Percentiles rank a stretch among this genome's conserved stretches.
These are phyloP conservation scores for Erpobdella octoculata DNA, from an alignment of 2,888 invertebrate species.

Conservation along the genomic window DNA sequence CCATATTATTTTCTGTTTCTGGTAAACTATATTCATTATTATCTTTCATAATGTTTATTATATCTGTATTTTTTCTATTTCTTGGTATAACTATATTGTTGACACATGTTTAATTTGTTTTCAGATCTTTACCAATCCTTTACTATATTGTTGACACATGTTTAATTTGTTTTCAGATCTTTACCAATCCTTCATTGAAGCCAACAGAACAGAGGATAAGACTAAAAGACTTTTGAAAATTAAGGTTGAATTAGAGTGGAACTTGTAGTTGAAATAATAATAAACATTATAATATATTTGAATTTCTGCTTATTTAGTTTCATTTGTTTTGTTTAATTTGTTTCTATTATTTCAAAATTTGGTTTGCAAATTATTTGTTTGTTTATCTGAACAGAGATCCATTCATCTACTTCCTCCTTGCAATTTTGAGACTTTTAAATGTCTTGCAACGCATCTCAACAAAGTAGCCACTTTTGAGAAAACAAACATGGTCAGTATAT, in stretches of 20 bases:
- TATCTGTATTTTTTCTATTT: too few relatives aligned
- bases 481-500: slow-evolving; percentile 63
- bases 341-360: neutral
- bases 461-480: slow-evolving; percentile 68
- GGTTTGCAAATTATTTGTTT: neutral
- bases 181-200: slow-evolving; percentile 84
- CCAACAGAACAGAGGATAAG: slow-evolving; percentile 74
- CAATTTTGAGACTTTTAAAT: slow-evolving; percentile 85
- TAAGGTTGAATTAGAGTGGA: too few relatives aligned
- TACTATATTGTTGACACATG: too few relatives aligned
- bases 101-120: slow-evolving; percentile 5
- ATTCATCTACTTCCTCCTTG: slow-evolving; percentile 71
- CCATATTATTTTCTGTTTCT: too few relatives aligned
- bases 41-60: too few relatives aligned
- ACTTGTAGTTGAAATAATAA: too few relatives aligned
- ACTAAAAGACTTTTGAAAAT: slow-evolving; percentile 69
- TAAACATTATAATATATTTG: too few relatives aligned
- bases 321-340: neutral
- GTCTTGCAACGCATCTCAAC: slow-evolving; percentile 78
- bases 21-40: too few relatives aligned
- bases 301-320: neutral
- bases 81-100: too few relatives aligned
- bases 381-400: slow-evolving; percentile 55
- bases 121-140: slow-evolving; percentile 78
- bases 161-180: slow-evolving; percentile 58